Conservation (phyloP, 2,888 invertebrate genomes). For the Timema cristinae region DNA sequence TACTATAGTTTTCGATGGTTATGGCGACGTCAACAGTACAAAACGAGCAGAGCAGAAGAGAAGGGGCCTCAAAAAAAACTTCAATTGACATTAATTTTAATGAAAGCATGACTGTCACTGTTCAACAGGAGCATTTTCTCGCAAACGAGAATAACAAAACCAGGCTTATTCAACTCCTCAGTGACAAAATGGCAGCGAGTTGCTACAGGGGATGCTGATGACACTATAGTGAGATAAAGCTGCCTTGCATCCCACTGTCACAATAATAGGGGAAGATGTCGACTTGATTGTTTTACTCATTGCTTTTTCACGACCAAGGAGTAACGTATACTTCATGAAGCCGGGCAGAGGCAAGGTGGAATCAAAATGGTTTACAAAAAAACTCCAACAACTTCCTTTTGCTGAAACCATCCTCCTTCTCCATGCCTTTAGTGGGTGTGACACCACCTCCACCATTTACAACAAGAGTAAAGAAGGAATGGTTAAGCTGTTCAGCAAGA, state of each 20-base stretch:
- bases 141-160: no score
- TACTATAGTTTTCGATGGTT: no score
- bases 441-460: background rate
- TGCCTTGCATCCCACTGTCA: background rate
- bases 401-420: slow-evolving; percentile 8
- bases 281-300: background rate
- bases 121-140: no score
- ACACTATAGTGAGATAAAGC: background rate
- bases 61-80: no score
- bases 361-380: background rate
- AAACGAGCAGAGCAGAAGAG: no score
- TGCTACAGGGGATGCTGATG: slow-evolving; percentile 4
- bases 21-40: no score
- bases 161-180: background rate
- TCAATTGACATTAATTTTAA: no score
- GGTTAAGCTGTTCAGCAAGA: background rate
- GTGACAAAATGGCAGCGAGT: background rate
- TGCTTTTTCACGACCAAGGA: slow-evolving; percentile 3
- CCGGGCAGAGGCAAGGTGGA: background rate
- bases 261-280: slow-evolving; percentile 4
- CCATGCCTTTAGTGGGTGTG: background rate
- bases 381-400: slow-evolving; percentile 13
- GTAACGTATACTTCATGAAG: slow-evolving; percentile 5
- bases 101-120: no score
- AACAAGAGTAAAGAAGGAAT: background rate